Conservation (phyloP, 1,140 invertebrate genomes). For the Calosoma granatense region DNA sequence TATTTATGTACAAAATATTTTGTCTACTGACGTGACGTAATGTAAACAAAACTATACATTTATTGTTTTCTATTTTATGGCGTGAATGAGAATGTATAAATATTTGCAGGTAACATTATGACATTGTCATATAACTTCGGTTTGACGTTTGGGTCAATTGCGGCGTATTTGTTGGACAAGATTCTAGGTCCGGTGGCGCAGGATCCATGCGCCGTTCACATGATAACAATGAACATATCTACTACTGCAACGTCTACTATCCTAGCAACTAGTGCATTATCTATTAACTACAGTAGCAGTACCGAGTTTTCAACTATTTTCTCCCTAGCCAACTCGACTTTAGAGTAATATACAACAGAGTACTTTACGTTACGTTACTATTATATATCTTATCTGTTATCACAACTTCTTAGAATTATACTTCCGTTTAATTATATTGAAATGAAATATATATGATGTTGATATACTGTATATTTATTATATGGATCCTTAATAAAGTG, state of each 20-base stretch:
- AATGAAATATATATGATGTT: constrained; percentile 4
- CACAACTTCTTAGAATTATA: neutral
- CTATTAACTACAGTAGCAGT: neutral
- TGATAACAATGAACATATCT: neutral
- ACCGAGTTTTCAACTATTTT: neutral
- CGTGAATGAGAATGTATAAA: too few species aligned
- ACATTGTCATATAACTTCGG: constrained; percentile 81
- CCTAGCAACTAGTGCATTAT: neutral
- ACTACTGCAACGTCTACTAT: neutral
- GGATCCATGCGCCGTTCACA: constrained; percentile 28
- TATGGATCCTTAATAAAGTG: constrained; percentile 5
- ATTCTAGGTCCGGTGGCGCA: constrained; percentile 51
- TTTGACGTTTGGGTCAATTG: constrained; percentile 66
- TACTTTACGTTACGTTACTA: too few species aligned
- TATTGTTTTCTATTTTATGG: too few species aligned
- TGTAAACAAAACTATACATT: constrained; percentile 2
- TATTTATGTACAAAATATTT: too few species aligned
- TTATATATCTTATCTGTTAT: neutral
- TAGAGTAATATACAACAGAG: neutral
- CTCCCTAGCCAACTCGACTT: neutral
- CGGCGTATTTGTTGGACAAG: constrained; percentile 71
- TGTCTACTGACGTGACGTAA: too few species aligned
- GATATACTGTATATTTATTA: constrained; percentile 4
- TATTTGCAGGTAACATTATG: constrained; percentile 83
- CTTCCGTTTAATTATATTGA: neutral